Base-by-base conservation (phyloP, 2,113 vertebrate species). In the Phylloscopus trochiloides region DNA sequence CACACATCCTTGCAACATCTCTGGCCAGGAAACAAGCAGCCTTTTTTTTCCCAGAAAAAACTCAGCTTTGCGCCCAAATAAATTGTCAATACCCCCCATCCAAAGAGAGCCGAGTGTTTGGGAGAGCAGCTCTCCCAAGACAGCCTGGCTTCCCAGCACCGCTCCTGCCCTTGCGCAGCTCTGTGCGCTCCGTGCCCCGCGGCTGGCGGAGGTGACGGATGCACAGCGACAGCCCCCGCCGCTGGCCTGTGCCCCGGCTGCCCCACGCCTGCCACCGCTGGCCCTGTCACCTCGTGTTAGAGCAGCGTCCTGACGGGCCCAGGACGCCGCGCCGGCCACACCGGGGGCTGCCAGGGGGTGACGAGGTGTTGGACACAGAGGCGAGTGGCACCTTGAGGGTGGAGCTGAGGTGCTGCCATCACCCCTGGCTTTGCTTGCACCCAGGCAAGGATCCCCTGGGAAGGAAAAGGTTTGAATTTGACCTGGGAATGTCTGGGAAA, bases 281-380 rank as follows among this genome's bases (percentile, higher is more conserved):
- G 77, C 73, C 63, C 93, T 51, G 77, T 63, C 80, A 2, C 43
- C 77, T 81, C 3, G 0, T 0, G 11, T 95, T 55, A 93, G 61
- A 14, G 3, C 65, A 1, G 3, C 4, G 26, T 47, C 34, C 84
- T 52, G 43, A 87, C 0, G 5, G 68, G 76, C 43, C 66, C 1
- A 5, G 38, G 42, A 58, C 0, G 2, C 52, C 0, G 7, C 8
- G 45, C 47, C 0, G 4, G 77, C 66, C 28, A 0, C 0, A 1
- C 31, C 0, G 0, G 38, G 22, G 67, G 24, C 67, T 80, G 76
- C 50, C 1, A 0, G 54, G 12, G 25, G 22, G 20, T 36, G 45
- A 17, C 0, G 2, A 29, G 58, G 67, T 40, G 88, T 31, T 0
- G 0, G 55, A 43, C 1, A 28, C 26, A 3, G 6, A 19, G 17